Evolutionary conservation across 2,113 vertebrate genomes (phyloP).

Genomic region (Tachysurus vachellii): DNA sequence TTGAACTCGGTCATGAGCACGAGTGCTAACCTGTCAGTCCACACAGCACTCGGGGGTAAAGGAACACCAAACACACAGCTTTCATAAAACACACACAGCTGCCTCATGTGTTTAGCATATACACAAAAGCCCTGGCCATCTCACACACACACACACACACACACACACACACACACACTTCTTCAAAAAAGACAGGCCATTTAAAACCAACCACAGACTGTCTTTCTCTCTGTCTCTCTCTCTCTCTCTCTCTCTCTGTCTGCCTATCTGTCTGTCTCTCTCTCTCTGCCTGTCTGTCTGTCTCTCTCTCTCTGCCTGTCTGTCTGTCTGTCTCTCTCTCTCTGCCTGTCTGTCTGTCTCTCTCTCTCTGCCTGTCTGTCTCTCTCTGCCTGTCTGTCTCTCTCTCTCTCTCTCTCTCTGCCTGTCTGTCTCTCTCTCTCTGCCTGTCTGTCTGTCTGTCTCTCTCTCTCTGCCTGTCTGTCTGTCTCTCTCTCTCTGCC

Average conservation of each 20-base stretch:
- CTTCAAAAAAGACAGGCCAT: constrained; percentile 65
- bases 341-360: too few relatives aligned
- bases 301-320: too few relatives aligned
- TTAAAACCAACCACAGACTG: constrained; percentile 65
- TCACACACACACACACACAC: constrained; percentile 54
- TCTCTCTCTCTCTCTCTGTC: not conserved
- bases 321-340: too few relatives aligned
- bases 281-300: too few relatives aligned
- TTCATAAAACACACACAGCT: constrained; percentile 71
- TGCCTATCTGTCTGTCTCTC: too few relatives aligned
- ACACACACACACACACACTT: constrained; percentile 55
- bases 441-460: too few relatives aligned
- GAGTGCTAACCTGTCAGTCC: constrained; percentile 20
- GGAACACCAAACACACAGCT: constrained; percentile 26
- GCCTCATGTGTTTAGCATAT: constrained; percentile 75
- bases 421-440: too few relatives aligned
- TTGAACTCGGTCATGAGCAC: not conserved
- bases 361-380: too few relatives aligned
- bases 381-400: too few relatives aligned
- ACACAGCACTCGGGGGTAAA: constrained; percentile 26
- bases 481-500: not conserved
- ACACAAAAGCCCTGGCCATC: constrained; percentile 72
- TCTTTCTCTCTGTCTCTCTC: constrained; percentile 3
- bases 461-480: too few relatives aligned
- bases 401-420: too few relatives aligned